These are phyloP conservation scores for Mesoclemmys tuberculata DNA, from an alignment of 2,113 vertebrate genomes.

Conservation along the genomic window DNA sequence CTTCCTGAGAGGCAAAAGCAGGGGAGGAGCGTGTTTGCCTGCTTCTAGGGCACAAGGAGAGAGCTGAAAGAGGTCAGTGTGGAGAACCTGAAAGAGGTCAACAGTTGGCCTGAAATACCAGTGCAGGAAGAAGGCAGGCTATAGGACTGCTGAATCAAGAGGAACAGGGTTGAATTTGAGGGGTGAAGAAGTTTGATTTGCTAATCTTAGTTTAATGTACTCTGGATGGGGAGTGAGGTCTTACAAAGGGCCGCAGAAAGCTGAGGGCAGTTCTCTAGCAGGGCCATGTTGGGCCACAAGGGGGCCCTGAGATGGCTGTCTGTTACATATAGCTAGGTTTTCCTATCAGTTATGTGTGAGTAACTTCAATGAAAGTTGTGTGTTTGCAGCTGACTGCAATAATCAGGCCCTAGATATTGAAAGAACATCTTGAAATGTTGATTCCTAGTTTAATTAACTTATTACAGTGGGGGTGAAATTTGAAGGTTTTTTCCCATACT, in stretches of 20 bases:
- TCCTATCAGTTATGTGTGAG: neutral
- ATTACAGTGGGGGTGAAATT: neutral
- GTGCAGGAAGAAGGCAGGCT: neutral
- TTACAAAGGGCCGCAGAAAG: neutral
- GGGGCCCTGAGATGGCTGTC: neutral
- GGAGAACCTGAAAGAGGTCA: neutral
- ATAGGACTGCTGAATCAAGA: neutral
- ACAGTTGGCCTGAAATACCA: neutral
- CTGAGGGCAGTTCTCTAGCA: neutral
- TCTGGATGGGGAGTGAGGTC: neutral
- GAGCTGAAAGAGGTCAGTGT: neutral
- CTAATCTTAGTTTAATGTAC: neutral
- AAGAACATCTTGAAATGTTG: neutral
- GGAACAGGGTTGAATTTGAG: neutral
- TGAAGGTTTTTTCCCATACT: neutral
- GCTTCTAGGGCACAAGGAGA: too few species aligned
- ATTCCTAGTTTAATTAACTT: conserved; percentile 24
- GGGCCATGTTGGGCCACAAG: neutral
- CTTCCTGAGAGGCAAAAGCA: too few species aligned
- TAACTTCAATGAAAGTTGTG: neutral
- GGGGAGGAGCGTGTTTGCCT: too few species aligned
- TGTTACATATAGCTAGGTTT: neutral
- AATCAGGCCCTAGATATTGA: neutral
- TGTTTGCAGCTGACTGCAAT: neutral
- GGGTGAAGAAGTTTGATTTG: neutral